Conservation (phyloP, 2,797 vertebrate species). For the Crocodylus rhombifer region DNA sequence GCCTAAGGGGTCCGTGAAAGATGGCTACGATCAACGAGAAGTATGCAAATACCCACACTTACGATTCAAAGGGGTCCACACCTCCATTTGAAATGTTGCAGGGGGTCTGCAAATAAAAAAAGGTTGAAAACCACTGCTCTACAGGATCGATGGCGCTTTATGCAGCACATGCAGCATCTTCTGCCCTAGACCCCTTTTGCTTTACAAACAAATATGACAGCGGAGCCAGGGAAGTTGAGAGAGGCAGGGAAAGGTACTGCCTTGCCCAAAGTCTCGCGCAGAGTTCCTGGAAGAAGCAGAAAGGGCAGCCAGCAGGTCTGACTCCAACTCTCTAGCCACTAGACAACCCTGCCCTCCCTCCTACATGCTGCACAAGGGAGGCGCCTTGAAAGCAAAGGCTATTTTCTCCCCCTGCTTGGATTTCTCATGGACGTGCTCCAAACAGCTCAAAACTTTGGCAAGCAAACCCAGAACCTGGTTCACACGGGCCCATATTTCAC, state of each 20-base stretch:
- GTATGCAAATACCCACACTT: too few species aligned
- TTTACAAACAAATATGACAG: not conserved
- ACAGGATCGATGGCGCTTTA: not conserved
- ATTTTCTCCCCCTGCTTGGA: not conserved
- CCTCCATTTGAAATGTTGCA: too few species aligned
- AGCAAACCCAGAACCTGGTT: not conserved
- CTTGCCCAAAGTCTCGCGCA: not conserved
- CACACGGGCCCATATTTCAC: not conserved
- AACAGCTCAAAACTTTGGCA: constrained; percentile 28
- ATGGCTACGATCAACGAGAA: too few species aligned
- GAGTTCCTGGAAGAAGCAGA: not conserved
- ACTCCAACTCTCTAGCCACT: not conserved
- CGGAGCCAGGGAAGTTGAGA: not conserved
- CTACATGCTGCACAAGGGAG: not conserved
- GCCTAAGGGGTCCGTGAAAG: too few species aligned
- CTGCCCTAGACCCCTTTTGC: not conserved
- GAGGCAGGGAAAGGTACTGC: not conserved
- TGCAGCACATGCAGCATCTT: not conserved
- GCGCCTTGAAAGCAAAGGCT: not conserved
- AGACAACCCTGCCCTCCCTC: not conserved
- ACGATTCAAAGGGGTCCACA: too few species aligned
- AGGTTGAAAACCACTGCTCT: too few species aligned
- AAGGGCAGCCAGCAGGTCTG: not conserved
- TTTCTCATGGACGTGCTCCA: constrained; percentile 15
- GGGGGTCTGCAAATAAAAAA: too few species aligned